Base-by-base conservation (phyloP, 2,113 vertebrate genomes). In the Paramisgurnus dabryanus region DNA sequence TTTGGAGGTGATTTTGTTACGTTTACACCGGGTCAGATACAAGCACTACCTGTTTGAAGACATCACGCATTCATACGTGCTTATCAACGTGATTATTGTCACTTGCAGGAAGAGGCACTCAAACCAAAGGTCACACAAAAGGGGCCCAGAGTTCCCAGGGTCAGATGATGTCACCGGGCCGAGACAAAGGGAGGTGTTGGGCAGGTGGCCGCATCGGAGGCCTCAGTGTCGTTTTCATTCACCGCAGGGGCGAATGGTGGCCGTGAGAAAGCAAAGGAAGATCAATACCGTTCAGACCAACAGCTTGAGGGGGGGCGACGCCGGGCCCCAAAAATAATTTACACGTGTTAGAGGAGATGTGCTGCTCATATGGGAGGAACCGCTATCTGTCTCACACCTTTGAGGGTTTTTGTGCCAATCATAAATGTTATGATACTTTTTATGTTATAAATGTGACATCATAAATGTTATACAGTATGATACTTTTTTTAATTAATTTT, bases 101-200 rank as follows among this genome's bases (percentile, higher is more conserved):
- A 3, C 34, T 66, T 12, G 43, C n/a, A 64, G 43, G 49, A 49
- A 68, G 15, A 57, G 12, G 4, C 5, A 58, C 78, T 69, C 82
- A 18, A 66, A 41, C 22, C 63, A 70, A 78, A 81, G 84, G 89
- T 91, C 91, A 90, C 45, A 87, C 81, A 85, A 87, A 83, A 90
- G 83, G 88, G 90, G 85, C 86, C 86, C 84, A 86, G 82, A 88
- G 83, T 90, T 88, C 88, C 90, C 82, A 69, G 84, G 89, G 87
- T 84, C 86, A 90, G 87, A 91, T 82, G 85, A 88, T 83, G 83
- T 90, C 90, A 91, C 92, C 80, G 92, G 88, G 79, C 85, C 85
- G 90, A 90, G 78, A 93, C 88, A 93, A 92, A 90, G 85, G 87
- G 87, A 86, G 80, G 71, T 85, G 85, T 78, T 76, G 77, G 84